phyloP scores from a whole-genome alignment of 1,140 invertebrate genomes.

The Leptinotarsa undecemlineata region DNA sequence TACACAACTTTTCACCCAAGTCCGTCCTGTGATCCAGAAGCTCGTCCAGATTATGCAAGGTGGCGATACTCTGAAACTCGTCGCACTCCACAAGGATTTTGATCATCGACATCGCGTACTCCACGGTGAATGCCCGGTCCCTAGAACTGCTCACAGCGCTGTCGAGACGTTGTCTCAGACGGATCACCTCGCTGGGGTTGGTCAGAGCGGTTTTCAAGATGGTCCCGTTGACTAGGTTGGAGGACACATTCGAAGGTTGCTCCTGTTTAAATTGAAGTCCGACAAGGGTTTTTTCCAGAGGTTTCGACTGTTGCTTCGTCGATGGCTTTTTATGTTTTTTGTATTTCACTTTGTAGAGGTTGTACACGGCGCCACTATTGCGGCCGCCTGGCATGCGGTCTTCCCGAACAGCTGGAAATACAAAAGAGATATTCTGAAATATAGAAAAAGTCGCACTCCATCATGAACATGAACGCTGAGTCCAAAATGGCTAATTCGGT shows the following conservation, averaged over 20 bases:
- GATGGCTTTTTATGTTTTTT: conserved; percentile 92
- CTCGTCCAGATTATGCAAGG: conserved; percentile 85
- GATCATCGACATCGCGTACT: conserved; percentile 82
- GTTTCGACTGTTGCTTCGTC: conserved; percentile 56
- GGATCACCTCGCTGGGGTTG: conserved; percentile 88
- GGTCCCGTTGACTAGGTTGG: conserved; percentile 84
- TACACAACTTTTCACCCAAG: conserved; percentile 88
- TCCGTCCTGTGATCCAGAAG: conserved; percentile 88
- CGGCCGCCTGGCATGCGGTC: conserved; percentile 98
- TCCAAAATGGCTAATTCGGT: no score
- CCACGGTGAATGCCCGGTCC: conserved; percentile 79
- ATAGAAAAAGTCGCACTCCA: neutral
- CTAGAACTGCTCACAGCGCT: conserved; percentile 83
- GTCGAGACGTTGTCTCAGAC: conserved; percentile 83
- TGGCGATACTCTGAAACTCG: conserved; percentile 93
- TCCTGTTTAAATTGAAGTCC: conserved; percentile 50
- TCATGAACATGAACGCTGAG: no score
- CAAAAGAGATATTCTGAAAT: conserved; percentile 5
- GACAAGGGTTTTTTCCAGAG: conserved; percentile 45
- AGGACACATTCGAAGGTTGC: conserved; percentile 59
- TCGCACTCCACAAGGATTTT: conserved; percentile 91
- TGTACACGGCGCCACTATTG: conserved; percentile 98
- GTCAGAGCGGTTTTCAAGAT: conserved; percentile 92
- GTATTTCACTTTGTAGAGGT: conserved; percentile 99
- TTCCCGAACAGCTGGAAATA: conserved; percentile 86